Conservation (phyloP, 2,113 vertebrate species). For the Hirundichthys speculiger region DNA sequence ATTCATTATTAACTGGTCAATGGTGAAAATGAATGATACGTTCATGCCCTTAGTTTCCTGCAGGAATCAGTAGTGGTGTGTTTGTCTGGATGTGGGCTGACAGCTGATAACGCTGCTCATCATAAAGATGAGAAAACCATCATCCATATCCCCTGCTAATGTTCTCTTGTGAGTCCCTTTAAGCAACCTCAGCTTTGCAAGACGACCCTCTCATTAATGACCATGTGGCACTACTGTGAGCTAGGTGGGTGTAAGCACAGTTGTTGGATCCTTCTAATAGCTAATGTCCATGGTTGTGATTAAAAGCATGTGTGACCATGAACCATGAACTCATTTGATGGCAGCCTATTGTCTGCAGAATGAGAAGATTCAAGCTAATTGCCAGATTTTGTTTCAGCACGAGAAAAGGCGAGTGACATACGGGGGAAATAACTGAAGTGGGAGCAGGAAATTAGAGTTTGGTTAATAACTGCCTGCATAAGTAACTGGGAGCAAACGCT, state of each 20-base stretch:
- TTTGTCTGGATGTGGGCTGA: slow-evolving; percentile 8
- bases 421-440: slow-evolving; percentile 16
- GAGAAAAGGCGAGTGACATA: slow-evolving; percentile 20
- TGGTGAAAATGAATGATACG: neutral
- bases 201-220: slow-evolving; percentile 64
- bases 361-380: slow-evolving; percentile 68
- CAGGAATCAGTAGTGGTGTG: neutral
- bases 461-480: slow-evolving; percentile 46
- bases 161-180: slow-evolving; percentile 35
- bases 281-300: slow-evolving; percentile 66
- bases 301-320: slow-evolving; percentile 55
- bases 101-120: slow-evolving; percentile 13
- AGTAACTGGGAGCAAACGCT: slow-evolving; percentile 14
- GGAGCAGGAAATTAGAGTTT: slow-evolving; percentile 43
- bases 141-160: slow-evolving; percentile 36
- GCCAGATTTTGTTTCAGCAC: slow-evolving; percentile 57
- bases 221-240: slow-evolving; percentile 51
- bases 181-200: slow-evolving; percentile 57
- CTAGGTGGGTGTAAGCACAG: slow-evolving; percentile 46
- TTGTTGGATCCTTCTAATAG: slow-evolving; percentile 53
- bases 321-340: slow-evolving; percentile 64
- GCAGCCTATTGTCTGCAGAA: slow-evolving; percentile 57
- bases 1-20: neutral
- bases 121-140: slow-evolving; percentile 22
- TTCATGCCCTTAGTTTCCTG: slow-evolving; percentile 6